These are phyloP conservation scores for Dendrolimus kikuchii DNA, from an alignment of 1,140 invertebrate species.

Conservation along the genomic window DNA sequence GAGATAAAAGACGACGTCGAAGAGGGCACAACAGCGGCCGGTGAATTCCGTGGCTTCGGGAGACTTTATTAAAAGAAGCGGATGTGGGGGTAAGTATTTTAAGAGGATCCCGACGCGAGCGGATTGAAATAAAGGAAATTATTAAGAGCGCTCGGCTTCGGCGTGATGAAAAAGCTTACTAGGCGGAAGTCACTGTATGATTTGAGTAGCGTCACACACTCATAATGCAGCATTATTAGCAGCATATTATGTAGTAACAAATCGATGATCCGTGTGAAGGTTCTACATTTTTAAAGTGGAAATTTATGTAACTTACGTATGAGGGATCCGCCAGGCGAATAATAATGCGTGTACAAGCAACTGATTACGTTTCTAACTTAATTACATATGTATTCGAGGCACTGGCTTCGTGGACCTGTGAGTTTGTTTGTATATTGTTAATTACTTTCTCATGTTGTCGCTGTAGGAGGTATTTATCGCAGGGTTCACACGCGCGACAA, in stretches of 20 bases:
- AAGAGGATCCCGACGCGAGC: constrained; percentile 62
- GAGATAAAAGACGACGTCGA: constrained; percentile 61
- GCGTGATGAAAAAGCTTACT: constrained; percentile 41
- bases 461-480: constrained; percentile 31
- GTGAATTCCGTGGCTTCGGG: constrained; percentile 64
- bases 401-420: constrained; percentile 26
- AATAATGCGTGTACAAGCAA: constrained; percentile 36
- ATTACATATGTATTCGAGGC: constrained; percentile 32
- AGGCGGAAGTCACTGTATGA: constrained; percentile 57
- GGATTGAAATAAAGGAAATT: constrained; percentile 70
- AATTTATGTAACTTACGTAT: constrained; percentile 37
- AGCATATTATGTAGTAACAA: constrained; percentile 44
- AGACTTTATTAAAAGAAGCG: constrained; percentile 70
- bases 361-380: constrained; percentile 45
- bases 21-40: constrained; percentile 52
- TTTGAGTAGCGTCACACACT: constrained; percentile 28
- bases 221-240: constrained; percentile 18
- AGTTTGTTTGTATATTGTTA: constrained; percentile 38
- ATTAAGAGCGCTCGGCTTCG: constrained; percentile 51
- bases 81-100: constrained; percentile 71
- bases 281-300: constrained; percentile 42
- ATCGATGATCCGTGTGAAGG: constrained; percentile 47
- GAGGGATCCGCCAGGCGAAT: constrained; percentile 24
- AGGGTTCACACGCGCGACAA: constrained; percentile 50
- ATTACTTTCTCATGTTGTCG: constrained; percentile 58